phyloP scores from a whole-genome alignment of 1,140 invertebrate genomes.

The Paraescarpia echinospica region DNA sequence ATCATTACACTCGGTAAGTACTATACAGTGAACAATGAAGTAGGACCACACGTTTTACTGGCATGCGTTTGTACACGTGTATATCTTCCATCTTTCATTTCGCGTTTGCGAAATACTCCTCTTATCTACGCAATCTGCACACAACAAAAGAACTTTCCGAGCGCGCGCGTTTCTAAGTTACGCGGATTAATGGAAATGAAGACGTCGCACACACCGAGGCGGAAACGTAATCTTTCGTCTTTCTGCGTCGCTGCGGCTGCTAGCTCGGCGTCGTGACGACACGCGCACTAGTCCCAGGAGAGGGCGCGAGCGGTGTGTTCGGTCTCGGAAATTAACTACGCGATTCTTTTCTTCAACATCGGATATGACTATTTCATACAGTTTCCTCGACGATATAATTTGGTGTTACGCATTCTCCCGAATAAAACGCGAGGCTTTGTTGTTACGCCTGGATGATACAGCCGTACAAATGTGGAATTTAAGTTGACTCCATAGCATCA shows the following conservation, averaged over 20 bases:
- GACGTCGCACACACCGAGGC: neutral
- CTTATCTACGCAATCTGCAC: neutral
- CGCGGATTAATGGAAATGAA: neutral
- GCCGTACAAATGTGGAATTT: neutral
- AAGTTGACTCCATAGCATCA: neutral
- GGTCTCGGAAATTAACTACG: neutral
- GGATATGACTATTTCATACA: neutral
- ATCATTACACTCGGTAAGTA: neutral
- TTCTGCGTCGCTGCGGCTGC: neutral
- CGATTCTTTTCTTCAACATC: neutral
- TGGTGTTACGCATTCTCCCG: neutral
- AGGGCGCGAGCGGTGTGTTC: neutral
- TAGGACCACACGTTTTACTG: neutral
- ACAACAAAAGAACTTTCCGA: neutral
- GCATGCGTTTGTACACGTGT: neutral
- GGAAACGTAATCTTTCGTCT: neutral
- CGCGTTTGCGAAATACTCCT: neutral
- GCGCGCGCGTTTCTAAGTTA: slow-evolving; percentile 2
- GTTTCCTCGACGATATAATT: neutral
- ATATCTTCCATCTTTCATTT: neutral
- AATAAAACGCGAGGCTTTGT: neutral
- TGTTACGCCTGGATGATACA: neutral
- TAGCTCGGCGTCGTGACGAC: neutral
- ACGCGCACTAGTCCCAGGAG: slow-evolving; percentile 2
- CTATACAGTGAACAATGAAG: neutral